phyloP scores from a whole-genome alignment of 2,113 vertebrate species.

The Mesocricetus auratus region DNA sequence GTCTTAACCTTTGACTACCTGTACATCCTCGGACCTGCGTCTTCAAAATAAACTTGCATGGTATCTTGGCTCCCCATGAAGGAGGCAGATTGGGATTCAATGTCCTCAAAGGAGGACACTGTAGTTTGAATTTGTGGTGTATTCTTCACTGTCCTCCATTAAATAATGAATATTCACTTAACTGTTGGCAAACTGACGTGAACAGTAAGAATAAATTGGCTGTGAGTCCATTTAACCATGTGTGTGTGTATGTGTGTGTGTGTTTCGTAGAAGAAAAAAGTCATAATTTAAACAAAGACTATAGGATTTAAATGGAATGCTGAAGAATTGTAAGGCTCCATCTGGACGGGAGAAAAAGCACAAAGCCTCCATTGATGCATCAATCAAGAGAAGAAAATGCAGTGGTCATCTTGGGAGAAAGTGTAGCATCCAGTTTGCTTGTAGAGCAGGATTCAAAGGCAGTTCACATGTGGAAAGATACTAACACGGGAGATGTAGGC shows the following conservation, averaged over 20 bases:
- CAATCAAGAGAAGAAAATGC: not conserved
- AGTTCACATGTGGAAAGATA: not conserved
- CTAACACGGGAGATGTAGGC: not conserved
- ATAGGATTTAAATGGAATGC: constrained; percentile 5
- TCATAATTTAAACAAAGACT: not conserved
- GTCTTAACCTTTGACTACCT: not conserved
- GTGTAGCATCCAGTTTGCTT: not conserved
- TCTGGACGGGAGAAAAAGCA: not conserved
- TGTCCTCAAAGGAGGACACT: not conserved
- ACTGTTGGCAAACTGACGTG: not conserved
- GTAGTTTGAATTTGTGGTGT: not conserved
- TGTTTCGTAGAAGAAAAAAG: not conserved
- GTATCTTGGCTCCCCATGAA: not conserved
- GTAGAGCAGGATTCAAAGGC: not conserved
- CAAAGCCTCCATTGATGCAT: not conserved
- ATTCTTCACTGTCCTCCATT: not conserved
- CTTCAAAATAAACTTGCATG: not conserved
- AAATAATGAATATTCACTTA: not conserved
- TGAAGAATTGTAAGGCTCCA: not conserved
- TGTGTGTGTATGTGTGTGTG: not conserved
- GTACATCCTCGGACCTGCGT: not conserved
- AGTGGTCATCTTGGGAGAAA: not conserved
- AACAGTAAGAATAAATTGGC: not conserved
- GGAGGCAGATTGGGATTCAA: not conserved
- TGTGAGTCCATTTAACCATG: not conserved